Evolutionary conservation across 2,888 invertebrate genomes (phyloP).

Genomic region (Hyles lineata): DNA sequence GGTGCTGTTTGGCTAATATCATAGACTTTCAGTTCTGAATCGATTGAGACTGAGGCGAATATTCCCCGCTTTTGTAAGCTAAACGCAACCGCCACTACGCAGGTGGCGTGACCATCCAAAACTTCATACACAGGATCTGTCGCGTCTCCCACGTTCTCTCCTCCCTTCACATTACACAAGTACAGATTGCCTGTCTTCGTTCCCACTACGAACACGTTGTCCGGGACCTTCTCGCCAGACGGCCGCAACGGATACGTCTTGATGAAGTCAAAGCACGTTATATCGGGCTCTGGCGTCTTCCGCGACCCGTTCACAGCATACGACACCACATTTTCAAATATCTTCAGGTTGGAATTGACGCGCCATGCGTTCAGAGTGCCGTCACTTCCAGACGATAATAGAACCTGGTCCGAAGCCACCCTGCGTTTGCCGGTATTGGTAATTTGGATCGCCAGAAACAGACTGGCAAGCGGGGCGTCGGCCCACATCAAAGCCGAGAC

Average conservation of each 20-base stretch:
- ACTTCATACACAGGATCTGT: slow-evolving; percentile 64
- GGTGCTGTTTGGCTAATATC: slow-evolving; percentile 64
- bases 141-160: slow-evolving; percentile 40
- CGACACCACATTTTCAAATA: slow-evolving; percentile 63
- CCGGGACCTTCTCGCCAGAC: slow-evolving; percentile 57
- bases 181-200: slow-evolving; percentile 62
- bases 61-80: slow-evolving; percentile 63
- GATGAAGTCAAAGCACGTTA: slow-evolving; percentile 73
- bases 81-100: slow-evolving; percentile 67
- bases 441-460: slow-evolving; percentile 65
- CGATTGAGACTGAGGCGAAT: slow-evolving; percentile 69
- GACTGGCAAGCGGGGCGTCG: slow-evolving; percentile 59
- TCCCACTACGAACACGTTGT: slow-evolving; percentile 71
- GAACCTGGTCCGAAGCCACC: slow-evolving; percentile 65
- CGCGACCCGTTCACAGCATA: slow-evolving; percentile 62
- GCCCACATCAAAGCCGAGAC: slow-evolving; percentile 69
- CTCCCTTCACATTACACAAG: slow-evolving; percentile 60
- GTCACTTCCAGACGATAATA: slow-evolving; percentile 61
- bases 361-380: slow-evolving; percentile 71
- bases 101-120: slow-evolving; percentile 62
- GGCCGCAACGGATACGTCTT: slow-evolving; percentile 61
- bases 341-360: slow-evolving; percentile 61
- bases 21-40: slow-evolving; percentile 71
- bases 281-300: slow-evolving; percentile 58
- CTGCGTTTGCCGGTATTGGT: slow-evolving; percentile 64